These are phyloP conservation scores for Sthenelais limicola DNA, from an alignment of 2,888 invertebrate species.

Conservation along the genomic window DNA sequence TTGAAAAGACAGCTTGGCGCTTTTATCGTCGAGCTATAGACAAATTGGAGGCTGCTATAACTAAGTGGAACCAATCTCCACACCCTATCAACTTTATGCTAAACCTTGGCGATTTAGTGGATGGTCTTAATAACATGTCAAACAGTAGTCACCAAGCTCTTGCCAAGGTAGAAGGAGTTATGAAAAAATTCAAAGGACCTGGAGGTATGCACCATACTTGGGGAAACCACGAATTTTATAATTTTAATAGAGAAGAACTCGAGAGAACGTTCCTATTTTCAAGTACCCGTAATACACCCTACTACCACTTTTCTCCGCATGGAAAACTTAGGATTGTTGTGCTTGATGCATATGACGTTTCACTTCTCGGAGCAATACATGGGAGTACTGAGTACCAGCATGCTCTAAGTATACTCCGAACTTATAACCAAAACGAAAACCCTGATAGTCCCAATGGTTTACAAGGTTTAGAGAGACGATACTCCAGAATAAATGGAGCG, in stretches of 20 bases:
- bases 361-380: slow-evolving; percentile 62
- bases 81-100: slow-evolving; percentile 62
- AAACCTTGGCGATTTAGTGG: slow-evolving; percentile 72
- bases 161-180: slow-evolving; percentile 58
- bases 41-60: slow-evolving; percentile 64
- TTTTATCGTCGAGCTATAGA: slow-evolving; percentile 69
- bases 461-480: slow-evolving; percentile 58
- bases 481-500: slow-evolving; percentile 71
- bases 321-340: slow-evolving; percentile 62
- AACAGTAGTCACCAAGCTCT: slow-evolving; percentile 59
- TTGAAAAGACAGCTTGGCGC: slow-evolving; percentile 56
- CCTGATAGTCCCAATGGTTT: slow-evolving; percentile 62
- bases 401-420: slow-evolving; percentile 56
- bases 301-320: slow-evolving; percentile 65
- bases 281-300: slow-evolving; percentile 50
- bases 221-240: slow-evolving; percentile 73
- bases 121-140: slow-evolving; percentile 63
- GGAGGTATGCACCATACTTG: slow-evolving; percentile 62
- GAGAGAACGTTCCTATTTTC: slow-evolving; percentile 44
- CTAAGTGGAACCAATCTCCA: slow-evolving; percentile 58
- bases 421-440: slow-evolving; percentile 65
- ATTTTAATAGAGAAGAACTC: slow-evolving; percentile 64
- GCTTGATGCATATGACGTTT: slow-evolving; percentile 70
- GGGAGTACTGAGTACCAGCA: slow-evolving; percentile 55
- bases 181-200: slow-evolving; percentile 49